These are phyloP conservation scores for Aphaenogaster rudis DNA, from an alignment of 1,140 invertebrate genomes.

Conservation along the genomic window DNA sequence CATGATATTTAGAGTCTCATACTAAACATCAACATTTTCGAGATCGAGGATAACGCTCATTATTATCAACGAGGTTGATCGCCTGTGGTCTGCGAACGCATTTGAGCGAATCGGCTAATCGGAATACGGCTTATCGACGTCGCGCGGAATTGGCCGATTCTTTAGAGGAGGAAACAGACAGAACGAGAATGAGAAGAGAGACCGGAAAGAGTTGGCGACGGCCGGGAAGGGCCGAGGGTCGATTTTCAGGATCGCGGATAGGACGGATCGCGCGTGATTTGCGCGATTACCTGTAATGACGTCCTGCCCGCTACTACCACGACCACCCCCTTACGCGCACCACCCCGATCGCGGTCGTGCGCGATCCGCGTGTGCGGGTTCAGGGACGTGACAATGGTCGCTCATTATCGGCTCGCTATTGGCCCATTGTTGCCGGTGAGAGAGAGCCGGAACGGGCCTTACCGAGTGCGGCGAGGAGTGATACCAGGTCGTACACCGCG, in stretches of 20 bases:
- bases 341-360: slow-evolving; percentile 76
- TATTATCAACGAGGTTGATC: background rate
- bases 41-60: background rate
- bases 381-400: slow-evolving; percentile 83
- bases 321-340: slow-evolving; percentile 48
- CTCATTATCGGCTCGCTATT: slow-evolving; percentile 86
- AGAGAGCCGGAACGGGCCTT: slow-evolving; percentile 85
- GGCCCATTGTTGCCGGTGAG: slow-evolving; percentile 84
- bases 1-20: background rate
- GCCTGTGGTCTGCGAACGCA: background rate
- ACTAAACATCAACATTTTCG: background rate
- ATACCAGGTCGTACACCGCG: slow-evolving; percentile 80
- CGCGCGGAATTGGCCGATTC: slow-evolving; percentile 20
- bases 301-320: slow-evolving; percentile 57
- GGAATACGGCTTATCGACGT: background rate
- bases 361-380: slow-evolving; percentile 81
- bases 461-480: slow-evolving; percentile 81
- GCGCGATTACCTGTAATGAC: slow-evolving; percentile 85
- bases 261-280: slow-evolving; percentile 79
- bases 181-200: slow-evolving; percentile 50
- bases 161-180: background rate
- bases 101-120: slow-evolving; percentile 8
- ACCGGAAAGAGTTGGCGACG: slow-evolving; percentile 39
- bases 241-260: slow-evolving; percentile 81
- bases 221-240: slow-evolving; percentile 24